These are phyloP conservation scores for Watsonalla binaria DNA, from an alignment of 2,888 invertebrate species.

Conservation along the genomic window DNA sequence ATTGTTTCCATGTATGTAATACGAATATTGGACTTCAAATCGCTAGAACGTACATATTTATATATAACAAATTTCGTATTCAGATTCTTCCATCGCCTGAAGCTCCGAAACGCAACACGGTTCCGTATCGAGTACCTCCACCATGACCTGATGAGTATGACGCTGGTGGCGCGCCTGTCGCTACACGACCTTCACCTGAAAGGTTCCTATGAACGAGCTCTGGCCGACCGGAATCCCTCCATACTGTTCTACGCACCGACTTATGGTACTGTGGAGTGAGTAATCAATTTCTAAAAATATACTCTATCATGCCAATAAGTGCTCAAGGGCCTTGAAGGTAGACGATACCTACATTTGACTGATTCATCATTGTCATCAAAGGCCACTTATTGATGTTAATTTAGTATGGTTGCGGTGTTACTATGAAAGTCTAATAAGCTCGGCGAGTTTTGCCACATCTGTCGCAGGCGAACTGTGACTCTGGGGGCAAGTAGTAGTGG, in stretches of 20 bases:
- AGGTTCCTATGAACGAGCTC: slow-evolving; percentile 51
- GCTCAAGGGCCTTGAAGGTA: too few relatives aligned
- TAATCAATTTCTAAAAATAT: not conserved
- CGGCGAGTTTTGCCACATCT: too few relatives aligned
- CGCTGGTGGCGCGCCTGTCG: slow-evolving; percentile 26
- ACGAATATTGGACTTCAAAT: too few relatives aligned
- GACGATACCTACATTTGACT: too few relatives aligned
- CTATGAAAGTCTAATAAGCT: too few relatives aligned
- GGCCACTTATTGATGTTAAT: too few relatives aligned
- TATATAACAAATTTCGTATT: not conserved
- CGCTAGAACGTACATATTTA: too few relatives aligned
- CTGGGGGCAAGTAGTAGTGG: too few relatives aligned
- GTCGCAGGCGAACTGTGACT: too few relatives aligned
- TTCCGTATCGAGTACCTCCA: slow-evolving; percentile 42
- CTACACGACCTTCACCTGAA: slow-evolving; percentile 54
- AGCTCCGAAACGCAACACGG: slow-evolving; percentile 54
- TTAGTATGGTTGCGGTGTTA: too few relatives aligned
- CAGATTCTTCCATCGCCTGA: slow-evolving; percentile 66
- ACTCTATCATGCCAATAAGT: not conserved
- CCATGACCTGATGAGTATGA: slow-evolving; percentile 42
- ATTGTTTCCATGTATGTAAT: too few relatives aligned
- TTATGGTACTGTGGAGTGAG: slow-evolving; percentile 54
- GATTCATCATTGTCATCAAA: too few relatives aligned
- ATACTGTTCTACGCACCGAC: slow-evolving; percentile 43
- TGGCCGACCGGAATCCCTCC: slow-evolving; percentile 28